Percentiles rank a stretch among this genome's conserved stretches.
These are phyloP conservation scores for Clarias laeviceps DNA, from an alignment of 2,797 vertebrate species.

Conservation along the genomic window DNA sequence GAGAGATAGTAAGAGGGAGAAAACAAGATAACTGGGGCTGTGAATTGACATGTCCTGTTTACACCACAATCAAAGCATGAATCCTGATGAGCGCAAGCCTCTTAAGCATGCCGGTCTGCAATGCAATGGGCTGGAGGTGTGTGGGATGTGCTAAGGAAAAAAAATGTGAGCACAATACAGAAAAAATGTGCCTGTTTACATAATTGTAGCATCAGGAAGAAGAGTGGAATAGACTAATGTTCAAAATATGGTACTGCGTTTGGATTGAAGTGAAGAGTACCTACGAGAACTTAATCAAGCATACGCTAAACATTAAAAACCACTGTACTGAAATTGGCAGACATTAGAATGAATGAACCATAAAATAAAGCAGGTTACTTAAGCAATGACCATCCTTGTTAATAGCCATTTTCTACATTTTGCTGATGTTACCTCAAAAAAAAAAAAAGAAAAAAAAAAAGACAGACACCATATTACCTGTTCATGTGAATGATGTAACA, in stretches of 20 bases:
- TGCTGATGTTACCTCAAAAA: background rate
- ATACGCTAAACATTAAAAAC: background rate
- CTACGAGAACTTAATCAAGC: background rate
- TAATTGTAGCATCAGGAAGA: conserved; percentile 39
- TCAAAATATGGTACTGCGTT: conserved; percentile 16
- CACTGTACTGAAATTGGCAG: background rate
- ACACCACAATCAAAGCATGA: conserved; percentile 61
- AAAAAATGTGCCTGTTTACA: conserved; percentile 43
- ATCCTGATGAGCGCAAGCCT: conserved; percentile 38
- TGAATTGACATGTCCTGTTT: conserved; percentile 66
- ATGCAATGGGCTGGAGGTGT: conserved; percentile 43
- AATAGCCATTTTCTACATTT: background rate
- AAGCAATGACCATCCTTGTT: background rate
- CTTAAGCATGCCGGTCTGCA: conserved; percentile 48
- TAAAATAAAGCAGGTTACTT: background rate
- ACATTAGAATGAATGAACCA: background rate
- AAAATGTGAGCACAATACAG: conserved; percentile 47
- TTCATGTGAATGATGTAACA: conserved; percentile 8
- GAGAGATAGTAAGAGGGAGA: background rate
- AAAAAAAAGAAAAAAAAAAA: background rate
- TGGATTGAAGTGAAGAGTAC: background rate
- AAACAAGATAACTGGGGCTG: conserved; percentile 59
- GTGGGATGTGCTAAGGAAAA: conserved; percentile 45
- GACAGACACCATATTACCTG: background rate
- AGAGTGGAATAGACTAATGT: conserved; percentile 22